These are phyloP conservation scores for Bujurquina vittata DNA, from an alignment of 2,113 vertebrate genomes.

Conservation along the genomic window DNA sequence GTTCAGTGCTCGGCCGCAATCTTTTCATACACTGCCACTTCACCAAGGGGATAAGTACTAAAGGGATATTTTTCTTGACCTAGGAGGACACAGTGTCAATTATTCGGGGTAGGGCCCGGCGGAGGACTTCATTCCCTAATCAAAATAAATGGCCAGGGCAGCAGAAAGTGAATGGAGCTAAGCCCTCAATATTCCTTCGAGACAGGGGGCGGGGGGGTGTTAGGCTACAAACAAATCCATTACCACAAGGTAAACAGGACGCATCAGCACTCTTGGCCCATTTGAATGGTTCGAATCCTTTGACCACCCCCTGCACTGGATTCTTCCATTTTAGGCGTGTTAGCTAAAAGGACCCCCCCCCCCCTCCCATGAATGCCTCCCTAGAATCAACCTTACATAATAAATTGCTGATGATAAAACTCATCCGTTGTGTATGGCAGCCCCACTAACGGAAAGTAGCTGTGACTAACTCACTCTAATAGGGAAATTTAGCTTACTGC, in stretches of 20 bases:
- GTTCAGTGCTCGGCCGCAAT: conserved; percentile 56
- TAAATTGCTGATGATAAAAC: conserved; percentile 66
- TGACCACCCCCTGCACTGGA: conserved; percentile 56
- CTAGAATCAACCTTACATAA: conserved; percentile 71
- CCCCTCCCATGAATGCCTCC: not conserved
- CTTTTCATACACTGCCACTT: conserved; percentile 66
- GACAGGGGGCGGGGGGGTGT: conserved; percentile 32
- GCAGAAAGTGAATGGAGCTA: conserved; percentile 80
- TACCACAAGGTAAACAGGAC: conserved; percentile 70
- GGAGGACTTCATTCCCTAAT: conserved; percentile 82
- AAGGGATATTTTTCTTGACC: conserved; percentile 69
- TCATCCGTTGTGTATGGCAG: conserved; percentile 36
- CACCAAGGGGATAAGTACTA: conserved; percentile 59
- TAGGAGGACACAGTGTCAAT: conserved; percentile 78
- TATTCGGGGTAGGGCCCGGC: conserved; percentile 70
- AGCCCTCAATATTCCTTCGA: conserved; percentile 72
- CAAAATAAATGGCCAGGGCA: conserved; percentile 84
- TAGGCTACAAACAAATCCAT: conserved; percentile 81
- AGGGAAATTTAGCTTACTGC: conserved; percentile 70
- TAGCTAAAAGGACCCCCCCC: conserved; percentile 27
- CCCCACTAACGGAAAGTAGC: conserved; percentile 57
- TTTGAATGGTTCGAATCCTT: conserved; percentile 70
- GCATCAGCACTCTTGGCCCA: conserved; percentile 76
- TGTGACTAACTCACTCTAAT: conserved; percentile 76
- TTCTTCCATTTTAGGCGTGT: conserved; percentile 56